phyloP scores from a whole-genome alignment of 2,888 invertebrate genomes.

The Girardia tigrina region DNA sequence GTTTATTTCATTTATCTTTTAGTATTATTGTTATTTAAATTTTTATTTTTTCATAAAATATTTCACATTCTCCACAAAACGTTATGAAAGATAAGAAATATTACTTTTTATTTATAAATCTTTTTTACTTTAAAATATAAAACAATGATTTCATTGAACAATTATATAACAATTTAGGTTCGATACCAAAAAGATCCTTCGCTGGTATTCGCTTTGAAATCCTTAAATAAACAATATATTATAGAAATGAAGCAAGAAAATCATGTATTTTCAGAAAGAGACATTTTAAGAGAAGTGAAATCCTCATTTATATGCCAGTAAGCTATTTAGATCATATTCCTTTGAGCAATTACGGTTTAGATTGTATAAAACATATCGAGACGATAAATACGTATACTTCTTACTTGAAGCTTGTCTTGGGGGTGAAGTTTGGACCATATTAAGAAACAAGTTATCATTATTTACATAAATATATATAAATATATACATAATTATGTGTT shows the following conservation, averaged over 20 bases:
- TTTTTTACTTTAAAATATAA: too few relatives aligned
- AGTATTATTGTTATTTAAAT: too few relatives aligned
- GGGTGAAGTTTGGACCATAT: conserved; percentile 84
- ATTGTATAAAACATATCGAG: conserved; percentile 74
- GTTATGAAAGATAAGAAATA: too few relatives aligned
- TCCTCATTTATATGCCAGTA: not conserved
- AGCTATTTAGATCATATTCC: not conserved
- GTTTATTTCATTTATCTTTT: too few relatives aligned
- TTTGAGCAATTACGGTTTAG: conserved; percentile 53
- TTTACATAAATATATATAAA: too few relatives aligned
- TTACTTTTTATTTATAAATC: too few relatives aligned
- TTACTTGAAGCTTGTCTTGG: conserved; percentile 84
- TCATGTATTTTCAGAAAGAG: not conserved
- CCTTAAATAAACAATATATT: not conserved
- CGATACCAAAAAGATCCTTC: not conserved
- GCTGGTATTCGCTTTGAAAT: not conserved
- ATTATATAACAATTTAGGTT: too few relatives aligned
- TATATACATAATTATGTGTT: too few relatives aligned
- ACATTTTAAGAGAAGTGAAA: not conserved
- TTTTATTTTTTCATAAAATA: too few relatives aligned
- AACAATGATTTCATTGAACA: too few relatives aligned
- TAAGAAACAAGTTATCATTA: conserved; percentile 64
- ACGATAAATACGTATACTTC: conserved; percentile 79
- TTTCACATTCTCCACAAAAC: too few relatives aligned
- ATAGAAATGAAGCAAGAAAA: not conserved